Percentiles rank a stretch among this genome's conserved stretches.
phyloP scores from a whole-genome alignment of 2,797 vertebrate genomes.

The Gadopsis marmoratus region DNA sequence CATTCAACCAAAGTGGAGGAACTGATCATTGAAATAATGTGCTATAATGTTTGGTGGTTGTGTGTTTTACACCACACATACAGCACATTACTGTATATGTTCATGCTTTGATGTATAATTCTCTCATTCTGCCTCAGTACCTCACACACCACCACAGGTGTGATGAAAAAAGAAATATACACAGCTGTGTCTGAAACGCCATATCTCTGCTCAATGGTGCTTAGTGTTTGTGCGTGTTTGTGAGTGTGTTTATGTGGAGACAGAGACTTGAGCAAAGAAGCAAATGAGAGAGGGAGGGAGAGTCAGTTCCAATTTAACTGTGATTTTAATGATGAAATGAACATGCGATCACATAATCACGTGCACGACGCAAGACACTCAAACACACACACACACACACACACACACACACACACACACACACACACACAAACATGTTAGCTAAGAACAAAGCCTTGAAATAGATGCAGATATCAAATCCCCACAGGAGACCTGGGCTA shows the following conservation, averaged over 20 bases:
- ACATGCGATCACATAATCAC: slow-evolving; percentile 26
- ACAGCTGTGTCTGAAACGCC: slow-evolving; percentile 49
- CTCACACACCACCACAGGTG: slow-evolving; percentile 54
- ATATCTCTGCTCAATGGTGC: slow-evolving; percentile 37
- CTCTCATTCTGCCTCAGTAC: slow-evolving; percentile 48
- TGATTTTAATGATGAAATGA: slow-evolving; percentile 60
- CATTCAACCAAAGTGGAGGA: slow-evolving; percentile 33
- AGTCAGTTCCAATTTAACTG: slow-evolving; percentile 43
- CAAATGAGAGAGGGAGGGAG: slow-evolving; percentile 31
- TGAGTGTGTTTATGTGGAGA: slow-evolving; percentile 1
- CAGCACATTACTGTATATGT: slow-evolving; percentile 25
- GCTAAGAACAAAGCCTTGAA: slow-evolving; percentile 79
- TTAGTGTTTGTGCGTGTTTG: slow-evolving; percentile 25
- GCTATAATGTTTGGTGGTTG: slow-evolving; percentile 22
- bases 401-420: slow-evolving; percentile 48
- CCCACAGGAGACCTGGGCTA: slow-evolving; percentile 79
- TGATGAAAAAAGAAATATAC: slow-evolving; percentile 56
- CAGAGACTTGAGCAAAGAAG: slow-evolving; percentile 37
- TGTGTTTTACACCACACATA: slow-evolving; percentile 31
- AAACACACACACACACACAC: slow-evolving; percentile 17
- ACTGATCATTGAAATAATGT: slow-evolving; percentile 34
- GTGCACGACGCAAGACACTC: neutral
- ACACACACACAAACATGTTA: slow-evolving; percentile 57
- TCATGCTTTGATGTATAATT: slow-evolving; percentile 30
- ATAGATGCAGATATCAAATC: slow-evolving; percentile 80